phyloP scores from a whole-genome alignment of 2,797 vertebrate genomes.

The Merluccius polli region DNA sequence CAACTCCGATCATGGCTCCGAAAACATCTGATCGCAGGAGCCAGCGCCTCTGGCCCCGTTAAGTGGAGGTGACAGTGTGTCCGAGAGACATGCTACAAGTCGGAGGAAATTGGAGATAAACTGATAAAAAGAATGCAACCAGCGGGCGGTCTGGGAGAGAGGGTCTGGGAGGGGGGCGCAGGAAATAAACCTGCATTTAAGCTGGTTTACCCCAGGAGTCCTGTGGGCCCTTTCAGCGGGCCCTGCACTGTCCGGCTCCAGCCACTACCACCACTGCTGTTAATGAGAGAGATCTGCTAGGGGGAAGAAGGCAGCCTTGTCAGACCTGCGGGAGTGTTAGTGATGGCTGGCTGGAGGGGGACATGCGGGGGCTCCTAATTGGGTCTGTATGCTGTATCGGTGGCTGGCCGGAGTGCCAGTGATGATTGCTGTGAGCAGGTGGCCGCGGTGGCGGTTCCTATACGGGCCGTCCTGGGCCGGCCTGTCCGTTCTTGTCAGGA shows the following conservation, averaged over 20 bases:
- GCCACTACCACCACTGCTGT: slow-evolving; percentile 68
- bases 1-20: slow-evolving; percentile 52
- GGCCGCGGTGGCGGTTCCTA: slow-evolving; percentile 76
- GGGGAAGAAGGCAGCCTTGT: slow-evolving; percentile 76
- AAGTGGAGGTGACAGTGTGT: slow-evolving; percentile 73
- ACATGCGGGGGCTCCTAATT: slow-evolving; percentile 79
- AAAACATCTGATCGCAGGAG: slow-evolving; percentile 56
- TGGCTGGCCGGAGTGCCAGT: slow-evolving; percentile 75
- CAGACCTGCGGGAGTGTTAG: slow-evolving; percentile 80
- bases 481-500: slow-evolving; percentile 80
- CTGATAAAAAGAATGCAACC: slow-evolving; percentile 74
- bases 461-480: slow-evolving; percentile 69
- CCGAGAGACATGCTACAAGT: slow-evolving; percentile 70
- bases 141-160: slow-evolving; percentile 45
- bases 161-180: slow-evolving; percentile 64
- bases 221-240: slow-evolving; percentile 74
- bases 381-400: slow-evolving; percentile 77
- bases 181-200: slow-evolving; percentile 82
- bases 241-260: slow-evolving; percentile 50
- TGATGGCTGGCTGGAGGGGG: slow-evolving; percentile 81
- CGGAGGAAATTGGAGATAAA: slow-evolving; percentile 77
- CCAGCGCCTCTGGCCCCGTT: slow-evolving; percentile 36
- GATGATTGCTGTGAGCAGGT: slow-evolving; percentile 80
- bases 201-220: slow-evolving; percentile 79
- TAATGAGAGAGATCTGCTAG: slow-evolving; percentile 78